Conservation (phyloP, 2,888 invertebrate species). For the Cosmia pyralina region DNA sequence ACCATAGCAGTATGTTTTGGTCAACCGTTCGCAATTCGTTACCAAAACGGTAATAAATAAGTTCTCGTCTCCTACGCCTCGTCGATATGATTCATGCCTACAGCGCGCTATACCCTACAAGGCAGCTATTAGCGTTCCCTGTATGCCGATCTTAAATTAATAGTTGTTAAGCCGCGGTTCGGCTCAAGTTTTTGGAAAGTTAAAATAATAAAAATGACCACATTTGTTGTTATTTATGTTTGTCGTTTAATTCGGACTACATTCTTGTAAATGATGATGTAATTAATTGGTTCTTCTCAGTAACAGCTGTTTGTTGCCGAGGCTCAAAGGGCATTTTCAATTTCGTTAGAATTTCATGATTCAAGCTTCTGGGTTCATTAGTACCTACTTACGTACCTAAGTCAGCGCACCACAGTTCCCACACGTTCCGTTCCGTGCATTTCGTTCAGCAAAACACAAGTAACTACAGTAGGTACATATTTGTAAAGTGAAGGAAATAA, state of each 20-base stretch:
- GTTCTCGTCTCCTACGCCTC: conserved; percentile 77
- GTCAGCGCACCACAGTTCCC: not conserved
- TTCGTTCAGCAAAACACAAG: no score
- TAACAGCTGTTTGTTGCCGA: not conserved
- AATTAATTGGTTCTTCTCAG: conserved; percentile 32
- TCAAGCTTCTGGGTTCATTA: not conserved
- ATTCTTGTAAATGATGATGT: conserved; percentile 56
- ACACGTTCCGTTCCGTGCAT: not conserved
- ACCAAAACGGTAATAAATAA: conserved; percentile 66
- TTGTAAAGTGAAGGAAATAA: not conserved
- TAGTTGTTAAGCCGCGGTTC: conserved; percentile 61
- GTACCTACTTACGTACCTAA: not conserved
- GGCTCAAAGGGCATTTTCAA: not conserved
- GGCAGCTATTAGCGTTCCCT: conserved; percentile 83
- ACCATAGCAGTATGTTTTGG: conserved; percentile 57
- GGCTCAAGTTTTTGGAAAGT: conserved; percentile 56
- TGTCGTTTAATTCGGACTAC: conserved; percentile 32
- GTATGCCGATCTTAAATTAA: conserved; percentile 76
- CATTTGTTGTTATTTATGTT: conserved; percentile 51
- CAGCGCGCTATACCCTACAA: conserved; percentile 74
- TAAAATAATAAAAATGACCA: conserved; percentile 60
- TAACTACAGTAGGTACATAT: no score
- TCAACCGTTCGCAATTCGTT: conserved; percentile 53
- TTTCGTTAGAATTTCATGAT: conserved; percentile 24
- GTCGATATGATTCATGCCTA: conserved; percentile 77